Percentiles rank a stretch among this genome's conserved stretches.
Evolutionary conservation across 2,113 vertebrate genomes (phyloP).

Genomic region (Carassius carassius): DNA sequence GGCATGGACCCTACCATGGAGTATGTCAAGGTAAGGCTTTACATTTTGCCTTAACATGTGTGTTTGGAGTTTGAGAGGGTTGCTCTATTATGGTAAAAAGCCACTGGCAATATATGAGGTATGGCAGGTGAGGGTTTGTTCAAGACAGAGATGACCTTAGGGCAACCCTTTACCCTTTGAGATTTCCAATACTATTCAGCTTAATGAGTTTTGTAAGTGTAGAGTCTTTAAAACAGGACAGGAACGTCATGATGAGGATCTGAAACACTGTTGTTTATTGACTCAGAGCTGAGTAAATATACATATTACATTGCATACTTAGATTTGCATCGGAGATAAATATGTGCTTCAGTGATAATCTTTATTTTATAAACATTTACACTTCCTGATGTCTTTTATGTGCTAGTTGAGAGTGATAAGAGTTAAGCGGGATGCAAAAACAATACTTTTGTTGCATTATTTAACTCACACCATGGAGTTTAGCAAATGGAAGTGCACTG

Average conservation of each 20-base stretch:
- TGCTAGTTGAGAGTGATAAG: neutral
- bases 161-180: neutral
- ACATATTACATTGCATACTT: neutral
- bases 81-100: neutral
- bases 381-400: neutral
- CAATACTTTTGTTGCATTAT: neutral
- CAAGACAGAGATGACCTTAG: neutral
- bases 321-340: constrained; percentile 6
- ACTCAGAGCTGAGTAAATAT: neutral
- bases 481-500: neutral
- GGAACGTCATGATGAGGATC: neutral
- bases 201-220: constrained; percentile 18
- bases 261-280: constrained; percentile 1
- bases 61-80: neutral
- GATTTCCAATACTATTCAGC: constrained; percentile 18
- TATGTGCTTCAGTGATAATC: neutral
- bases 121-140: neutral
- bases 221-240: neutral
- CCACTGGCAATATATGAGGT: neutral
- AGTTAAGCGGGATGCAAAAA: constrained; percentile 17
- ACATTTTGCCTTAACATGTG: neutral
- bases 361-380: constrained; percentile 20
- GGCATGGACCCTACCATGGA: constrained; percentile 77
- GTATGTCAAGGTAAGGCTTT: constrained; percentile 84
- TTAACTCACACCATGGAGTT: neutral